Percentiles rank a stretch among this genome's conserved stretches.
These are phyloP conservation scores for Scaptomyza parva DNA, from an alignment of 2,888 invertebrate species.

Conservation along the genomic window DNA sequence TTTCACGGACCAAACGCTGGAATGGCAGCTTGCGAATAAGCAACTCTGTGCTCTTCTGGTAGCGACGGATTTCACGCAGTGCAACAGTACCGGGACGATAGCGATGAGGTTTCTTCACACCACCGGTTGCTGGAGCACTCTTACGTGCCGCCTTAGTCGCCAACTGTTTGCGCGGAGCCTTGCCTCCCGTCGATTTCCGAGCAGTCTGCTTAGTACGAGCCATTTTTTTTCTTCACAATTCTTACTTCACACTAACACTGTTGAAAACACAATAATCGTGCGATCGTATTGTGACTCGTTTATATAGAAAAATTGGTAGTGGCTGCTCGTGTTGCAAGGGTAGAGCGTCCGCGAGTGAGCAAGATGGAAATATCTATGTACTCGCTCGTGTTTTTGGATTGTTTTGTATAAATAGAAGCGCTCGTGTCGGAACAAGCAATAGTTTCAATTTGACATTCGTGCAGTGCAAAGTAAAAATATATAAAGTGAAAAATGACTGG, in stretches of 20 bases:
- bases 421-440: too few relatives aligned
- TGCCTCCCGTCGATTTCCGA: slow-evolving; percentile 35
- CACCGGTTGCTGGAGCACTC: slow-evolving; percentile 37
- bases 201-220: slow-evolving; percentile 12
- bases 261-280: slow-evolving; percentile 83
- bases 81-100: too few relatives aligned
- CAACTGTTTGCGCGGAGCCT: slow-evolving; percentile 44
- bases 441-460: too few relatives aligned
- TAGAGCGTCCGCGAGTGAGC: neutral
- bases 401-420: slow-evolving; percentile 73
- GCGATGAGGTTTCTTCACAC: slow-evolving; percentile 33
- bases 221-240: slow-evolving; percentile 6
- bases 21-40: too few relatives aligned
- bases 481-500: too few relatives aligned
- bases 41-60: too few relatives aligned
- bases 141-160: slow-evolving; percentile 46
- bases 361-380: neutral
- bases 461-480: too few relatives aligned
- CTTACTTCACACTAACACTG: slow-evolving; percentile 17
- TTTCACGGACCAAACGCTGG: too few relatives aligned
- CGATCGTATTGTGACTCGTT: slow-evolving; percentile 58
- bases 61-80: too few relatives aligned
- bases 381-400: neutral
- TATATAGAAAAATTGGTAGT: slow-evolving; percentile 2
- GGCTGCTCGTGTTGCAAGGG: neutral